Conservation (phyloP, 2,113 vertebrate genomes). For the rabbit (Oryctolagus cuniculus) region mOryCun1.1 NC_091442.1:104925501-104926000, state of each 20-base stretch:
- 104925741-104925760: not conserved
- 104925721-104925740: not conserved
- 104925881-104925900: not conserved
- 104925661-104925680: not conserved
- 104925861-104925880: not conserved
- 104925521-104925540: constrained; percentile 21
- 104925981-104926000: not conserved
- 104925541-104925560: not conserved
- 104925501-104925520: not conserved
- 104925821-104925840: not conserved
- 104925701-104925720: not conserved
- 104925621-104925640: not conserved
- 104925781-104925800: not conserved
- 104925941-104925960: not conserved
- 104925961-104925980: not conserved
- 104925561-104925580: not conserved
- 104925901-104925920: not conserved
- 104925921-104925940: not conserved
- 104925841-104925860: not conserved
- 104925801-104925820: not conserved
- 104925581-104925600: not conserved
- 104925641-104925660: not conserved
- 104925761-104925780: not conserved
- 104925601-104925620: not conserved
- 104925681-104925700: not conserved